phyloP scores from a whole-genome alignment of 2,797 vertebrate genomes.

The Lemur catta region DNA sequence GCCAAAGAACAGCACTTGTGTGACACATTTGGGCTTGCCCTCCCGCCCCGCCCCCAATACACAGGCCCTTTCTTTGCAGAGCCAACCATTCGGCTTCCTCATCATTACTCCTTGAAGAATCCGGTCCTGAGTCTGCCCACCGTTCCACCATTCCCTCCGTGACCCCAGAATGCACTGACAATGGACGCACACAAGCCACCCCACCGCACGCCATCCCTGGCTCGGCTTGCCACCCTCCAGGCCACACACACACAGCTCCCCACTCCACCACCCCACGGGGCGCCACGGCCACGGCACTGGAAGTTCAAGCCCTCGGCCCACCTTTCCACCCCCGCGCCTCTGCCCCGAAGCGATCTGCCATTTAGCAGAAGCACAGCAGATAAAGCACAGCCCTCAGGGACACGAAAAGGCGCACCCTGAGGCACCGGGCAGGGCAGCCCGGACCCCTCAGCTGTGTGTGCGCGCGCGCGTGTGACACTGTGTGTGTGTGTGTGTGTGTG shows the following conservation, averaged over 20 bases:
- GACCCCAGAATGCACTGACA: background rate
- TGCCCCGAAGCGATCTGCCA: background rate
- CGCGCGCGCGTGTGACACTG: background rate
- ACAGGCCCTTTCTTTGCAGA: background rate
- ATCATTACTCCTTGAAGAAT: background rate
- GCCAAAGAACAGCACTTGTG: background rate
- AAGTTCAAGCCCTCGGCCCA: constrained; percentile 2
- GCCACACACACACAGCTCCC: background rate
- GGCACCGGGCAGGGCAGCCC: background rate
- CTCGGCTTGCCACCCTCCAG: background rate
- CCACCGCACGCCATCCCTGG: background rate
- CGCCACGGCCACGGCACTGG: background rate
- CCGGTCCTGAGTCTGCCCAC: background rate
- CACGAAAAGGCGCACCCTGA: background rate
- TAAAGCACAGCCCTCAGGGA: background rate
- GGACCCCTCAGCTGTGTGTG: background rate
- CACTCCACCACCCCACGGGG: background rate
- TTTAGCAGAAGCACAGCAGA: background rate
- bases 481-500: background rate
- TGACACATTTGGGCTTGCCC: background rate
- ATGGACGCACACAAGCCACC: background rate
- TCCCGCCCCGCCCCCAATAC: background rate
- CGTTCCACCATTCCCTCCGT: background rate
- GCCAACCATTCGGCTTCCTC: background rate
- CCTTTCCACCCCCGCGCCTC: constrained; percentile 20